Conservation (phyloP, 2,113 vertebrate genomes). For the Carollia perspicillata region DNA sequence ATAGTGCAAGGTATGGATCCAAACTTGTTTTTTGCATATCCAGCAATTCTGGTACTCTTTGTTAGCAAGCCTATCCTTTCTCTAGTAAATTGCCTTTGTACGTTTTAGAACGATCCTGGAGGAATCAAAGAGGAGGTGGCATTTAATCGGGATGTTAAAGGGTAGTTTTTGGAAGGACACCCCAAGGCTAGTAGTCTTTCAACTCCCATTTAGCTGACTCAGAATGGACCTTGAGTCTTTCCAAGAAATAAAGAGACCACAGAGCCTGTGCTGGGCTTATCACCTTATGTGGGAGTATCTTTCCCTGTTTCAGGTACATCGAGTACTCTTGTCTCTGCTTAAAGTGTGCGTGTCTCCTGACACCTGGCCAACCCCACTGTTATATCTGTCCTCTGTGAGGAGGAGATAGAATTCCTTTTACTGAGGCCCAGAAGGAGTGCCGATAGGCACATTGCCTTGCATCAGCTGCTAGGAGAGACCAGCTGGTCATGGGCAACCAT, state of each 20-base stretch:
- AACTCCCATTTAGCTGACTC: not conserved
- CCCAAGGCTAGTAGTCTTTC: not conserved
- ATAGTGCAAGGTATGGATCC: not conserved
- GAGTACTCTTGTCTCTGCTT: not conserved
- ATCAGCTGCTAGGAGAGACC: not conserved
- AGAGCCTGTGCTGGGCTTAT: not conserved
- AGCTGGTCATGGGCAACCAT: too few species aligned
- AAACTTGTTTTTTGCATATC: not conserved
- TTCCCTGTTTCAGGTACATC: not conserved
- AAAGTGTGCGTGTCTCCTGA: not conserved
- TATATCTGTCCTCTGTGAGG: not conserved
- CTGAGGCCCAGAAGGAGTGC: too few species aligned
- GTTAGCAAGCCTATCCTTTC: not conserved
- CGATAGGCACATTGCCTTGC: not conserved
- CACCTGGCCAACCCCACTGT: not conserved
- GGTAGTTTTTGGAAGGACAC: not conserved
- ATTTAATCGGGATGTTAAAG: not conserved
- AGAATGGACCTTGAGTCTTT: not conserved
- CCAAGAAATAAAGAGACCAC: not conserved
- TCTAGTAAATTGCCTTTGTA: not conserved
- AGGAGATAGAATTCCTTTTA: not conserved
- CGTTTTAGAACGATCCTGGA: not conserved
- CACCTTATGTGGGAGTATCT: not conserved
- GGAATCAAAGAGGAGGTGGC: not conserved
- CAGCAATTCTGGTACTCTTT: not conserved